Percentiles rank a stretch among this genome's conserved stretches.
phyloP scores from a whole-genome alignment of 2,113 vertebrate species.

The Rhineura floridana region DNA sequence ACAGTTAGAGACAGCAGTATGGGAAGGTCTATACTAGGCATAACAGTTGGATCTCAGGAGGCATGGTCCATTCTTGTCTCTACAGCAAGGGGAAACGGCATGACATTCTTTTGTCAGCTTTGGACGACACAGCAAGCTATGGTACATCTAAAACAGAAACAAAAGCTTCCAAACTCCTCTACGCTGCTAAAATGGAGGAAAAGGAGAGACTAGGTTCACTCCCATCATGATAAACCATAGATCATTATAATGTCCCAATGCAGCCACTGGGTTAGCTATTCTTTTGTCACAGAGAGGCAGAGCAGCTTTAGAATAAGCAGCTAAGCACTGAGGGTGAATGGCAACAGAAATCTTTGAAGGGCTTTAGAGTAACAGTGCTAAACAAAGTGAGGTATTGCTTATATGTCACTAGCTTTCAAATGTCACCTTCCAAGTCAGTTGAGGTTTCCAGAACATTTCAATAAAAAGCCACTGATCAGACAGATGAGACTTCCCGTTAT shows the following conservation, averaged over 20 bases:
- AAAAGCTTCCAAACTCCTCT: neutral
- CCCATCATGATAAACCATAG: neutral
- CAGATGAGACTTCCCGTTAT: neutral
- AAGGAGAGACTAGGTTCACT: neutral
- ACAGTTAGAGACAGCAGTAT: neutral
- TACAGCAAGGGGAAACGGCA: neutral
- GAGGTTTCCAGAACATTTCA: constrained; percentile 3
- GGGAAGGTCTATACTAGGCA: neutral
- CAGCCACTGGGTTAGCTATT: neutral
- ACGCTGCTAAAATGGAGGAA: neutral
- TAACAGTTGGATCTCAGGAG: neutral
- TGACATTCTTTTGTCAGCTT: neutral
- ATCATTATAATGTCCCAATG: neutral
- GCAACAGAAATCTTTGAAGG: neutral
- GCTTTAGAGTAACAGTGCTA: neutral
- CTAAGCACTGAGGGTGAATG: neutral
- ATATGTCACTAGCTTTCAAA: neutral
- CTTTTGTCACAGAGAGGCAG: neutral
- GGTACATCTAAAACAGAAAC: too few relatives aligned
- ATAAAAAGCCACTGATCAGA: neutral
- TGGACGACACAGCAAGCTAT: neutral
- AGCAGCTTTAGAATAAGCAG: neutral
- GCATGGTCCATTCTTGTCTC: neutral
- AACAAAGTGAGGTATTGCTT: neutral
- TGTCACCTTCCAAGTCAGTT: neutral